phyloP scores from a whole-genome alignment of 2,888 invertebrate genomes.

The Protophormia terraenovae region DNA sequence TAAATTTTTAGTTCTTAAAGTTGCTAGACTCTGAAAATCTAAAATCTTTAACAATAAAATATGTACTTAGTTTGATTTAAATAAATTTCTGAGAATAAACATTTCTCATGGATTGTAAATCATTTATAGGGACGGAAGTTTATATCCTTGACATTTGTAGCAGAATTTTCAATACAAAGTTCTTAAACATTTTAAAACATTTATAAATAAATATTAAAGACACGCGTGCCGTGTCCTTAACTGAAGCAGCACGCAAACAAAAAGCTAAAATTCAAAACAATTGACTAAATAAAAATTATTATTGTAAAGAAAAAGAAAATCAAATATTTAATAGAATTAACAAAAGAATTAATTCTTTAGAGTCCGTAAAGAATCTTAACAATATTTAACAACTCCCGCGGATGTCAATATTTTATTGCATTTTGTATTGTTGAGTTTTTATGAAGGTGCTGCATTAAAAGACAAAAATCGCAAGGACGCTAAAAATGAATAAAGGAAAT shows the following conservation, averaged over 20 bases:
- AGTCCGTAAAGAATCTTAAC: background rate
- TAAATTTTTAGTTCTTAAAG: no score
- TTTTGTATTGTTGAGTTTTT: background rate
- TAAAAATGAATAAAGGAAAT: background rate
- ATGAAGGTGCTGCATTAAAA: background rate
- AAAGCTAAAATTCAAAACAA: background rate
- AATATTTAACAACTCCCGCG: constrained; percentile 33
- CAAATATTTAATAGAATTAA: background rate
- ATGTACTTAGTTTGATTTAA: no score
- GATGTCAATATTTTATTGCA: constrained; percentile 38
- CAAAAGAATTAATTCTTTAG: constrained; percentile 5
- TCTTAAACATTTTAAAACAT: background rate
- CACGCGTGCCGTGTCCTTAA: constrained; percentile 51
- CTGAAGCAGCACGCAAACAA: constrained; percentile 12
- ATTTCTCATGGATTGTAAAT: background rate
- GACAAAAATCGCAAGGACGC: background rate
- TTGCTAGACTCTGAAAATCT: no score
- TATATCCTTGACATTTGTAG: constrained; percentile 39
- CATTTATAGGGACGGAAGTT: background rate
- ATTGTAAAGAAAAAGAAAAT: background rate
- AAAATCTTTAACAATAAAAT: no score
- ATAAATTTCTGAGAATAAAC: no score
- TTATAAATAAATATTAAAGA: background rate
- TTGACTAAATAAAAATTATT: background rate
- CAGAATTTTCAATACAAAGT: constrained; percentile 1